Evolutionary conservation across 2,888 invertebrate genomes (phyloP).

Genomic region (Hecatera dysodea): DNA sequence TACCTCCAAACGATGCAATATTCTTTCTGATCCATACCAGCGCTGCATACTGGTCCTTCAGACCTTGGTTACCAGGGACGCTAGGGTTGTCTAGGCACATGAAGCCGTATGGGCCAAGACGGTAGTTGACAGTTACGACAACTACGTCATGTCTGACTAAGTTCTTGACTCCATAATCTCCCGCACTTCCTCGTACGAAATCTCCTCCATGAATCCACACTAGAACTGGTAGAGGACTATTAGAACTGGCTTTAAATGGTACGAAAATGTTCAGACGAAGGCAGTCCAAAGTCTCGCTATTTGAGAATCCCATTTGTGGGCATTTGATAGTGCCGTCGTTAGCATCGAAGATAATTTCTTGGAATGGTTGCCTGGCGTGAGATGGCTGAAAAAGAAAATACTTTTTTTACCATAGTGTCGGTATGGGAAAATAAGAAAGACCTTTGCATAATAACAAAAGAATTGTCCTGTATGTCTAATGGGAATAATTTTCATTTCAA

Average conservation of each 20-base stretch:
- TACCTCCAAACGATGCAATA: constrained; percentile 85
- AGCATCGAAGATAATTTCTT: constrained; percentile 80
- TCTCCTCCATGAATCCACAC: constrained; percentile 87
- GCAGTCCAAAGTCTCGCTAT: constrained; percentile 88
- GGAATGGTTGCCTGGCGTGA: constrained; percentile 74
- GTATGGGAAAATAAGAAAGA: not conserved
- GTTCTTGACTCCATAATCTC: constrained; percentile 76
- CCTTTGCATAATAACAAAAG: not conserved
- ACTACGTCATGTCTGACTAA: constrained; percentile 82
- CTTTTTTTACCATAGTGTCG: not conserved
- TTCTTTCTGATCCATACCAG: constrained; percentile 83
- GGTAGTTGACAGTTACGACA: constrained; percentile 85
- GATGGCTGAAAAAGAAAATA: constrained; percentile 76
- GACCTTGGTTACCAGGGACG: constrained; percentile 85
- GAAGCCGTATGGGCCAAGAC: constrained; percentile 86
- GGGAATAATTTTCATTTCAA: not conserved
- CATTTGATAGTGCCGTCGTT: constrained; percentile 80
- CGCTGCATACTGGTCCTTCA: constrained; percentile 85
- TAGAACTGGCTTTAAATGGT: constrained; percentile 79
- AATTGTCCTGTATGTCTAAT: not conserved
- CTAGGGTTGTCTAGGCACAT: constrained; percentile 83
- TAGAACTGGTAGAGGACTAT: constrained; percentile 83
- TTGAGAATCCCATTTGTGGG: constrained; percentile 75
- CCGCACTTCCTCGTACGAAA: constrained; percentile 78
- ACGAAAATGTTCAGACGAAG: constrained; percentile 92